Percentiles rank a stretch among this genome's conserved stretches.
These are phyloP conservation scores for Melipona quadrifasciata DNA, from an alignment of 1,140 invertebrate species.

Conservation along the genomic window DNA sequence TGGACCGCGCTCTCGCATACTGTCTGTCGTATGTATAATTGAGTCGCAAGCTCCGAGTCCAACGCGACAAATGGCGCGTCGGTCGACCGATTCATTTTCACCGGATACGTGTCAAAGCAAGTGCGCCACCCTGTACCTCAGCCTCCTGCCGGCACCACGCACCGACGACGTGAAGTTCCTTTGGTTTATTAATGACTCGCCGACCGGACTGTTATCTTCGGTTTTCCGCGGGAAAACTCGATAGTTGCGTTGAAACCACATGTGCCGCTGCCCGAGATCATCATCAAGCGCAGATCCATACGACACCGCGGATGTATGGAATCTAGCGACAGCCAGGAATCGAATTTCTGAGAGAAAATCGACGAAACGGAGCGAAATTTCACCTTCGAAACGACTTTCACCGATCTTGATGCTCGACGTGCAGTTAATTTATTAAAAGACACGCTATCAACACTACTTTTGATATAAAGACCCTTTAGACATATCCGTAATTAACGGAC, in stretches of 20 bases:
- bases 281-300: not conserved
- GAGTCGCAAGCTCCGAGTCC: conserved; percentile 47
- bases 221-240: conserved; percentile 20
- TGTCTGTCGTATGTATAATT: conserved; percentile 42
- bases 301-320: not conserved
- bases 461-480: not conserved
- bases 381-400: not conserved
- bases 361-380: not conserved
- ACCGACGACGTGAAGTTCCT: not conserved
- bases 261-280: not conserved
- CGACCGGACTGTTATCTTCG: conserved; percentile 38
- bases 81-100: conserved; percentile 56
- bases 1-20: too few species aligned
- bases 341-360: not conserved
- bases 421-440: not conserved
- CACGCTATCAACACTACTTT: not conserved
- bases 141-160: not conserved
- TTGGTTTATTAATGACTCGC: conserved; percentile 55
- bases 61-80: conserved; percentile 59
- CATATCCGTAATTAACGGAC: not conserved
- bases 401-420: not conserved
- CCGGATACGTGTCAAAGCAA: conserved; percentile 44
- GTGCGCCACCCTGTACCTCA: conserved; percentile 32
- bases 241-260: conserved; percentile 47
- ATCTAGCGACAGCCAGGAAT: not conserved